Conservation (phyloP, 1,140 invertebrate species). For the Acromyrmex charruanus region DNA sequence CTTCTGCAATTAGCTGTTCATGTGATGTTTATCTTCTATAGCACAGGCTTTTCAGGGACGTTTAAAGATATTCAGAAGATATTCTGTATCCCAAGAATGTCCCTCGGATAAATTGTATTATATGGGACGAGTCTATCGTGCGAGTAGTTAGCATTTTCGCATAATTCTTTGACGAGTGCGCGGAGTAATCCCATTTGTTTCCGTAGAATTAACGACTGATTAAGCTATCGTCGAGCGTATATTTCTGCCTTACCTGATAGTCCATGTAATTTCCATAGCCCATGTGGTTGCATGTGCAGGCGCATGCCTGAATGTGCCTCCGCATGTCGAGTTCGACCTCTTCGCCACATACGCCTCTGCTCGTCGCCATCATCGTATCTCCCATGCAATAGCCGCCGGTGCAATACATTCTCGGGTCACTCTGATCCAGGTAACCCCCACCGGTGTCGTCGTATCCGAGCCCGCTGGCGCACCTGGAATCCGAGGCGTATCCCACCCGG, state of each 20-base stretch:
- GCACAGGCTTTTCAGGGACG: no score
- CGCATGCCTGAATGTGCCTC: conserved; percentile 94
- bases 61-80: no score
- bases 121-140: neutral
- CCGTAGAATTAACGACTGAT: neutral
- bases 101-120: no score
- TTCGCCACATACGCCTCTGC: conserved; percentile 85
- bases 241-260: conserved; percentile 90
- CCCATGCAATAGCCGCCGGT: conserved; percentile 86
- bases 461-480: conserved; percentile 84
- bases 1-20: neutral
- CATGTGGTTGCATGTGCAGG: conserved; percentile 96
- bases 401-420: conserved; percentile 85
- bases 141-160: neutral
- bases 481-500: conserved; percentile 83
- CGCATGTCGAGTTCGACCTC: conserved; percentile 91
- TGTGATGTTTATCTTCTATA: no score
- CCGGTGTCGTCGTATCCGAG: conserved; percentile 84
- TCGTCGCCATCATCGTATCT: conserved; percentile 85
- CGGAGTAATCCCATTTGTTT: neutral
- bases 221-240: neutral
- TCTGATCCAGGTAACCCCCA: conserved; percentile 84
- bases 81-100: no score
- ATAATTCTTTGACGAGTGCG: neutral
- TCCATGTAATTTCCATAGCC: conserved; percentile 96